Base-by-base conservation (phyloP, 2,888 invertebrate genomes). In the Cremastinae sp. region DNA sequence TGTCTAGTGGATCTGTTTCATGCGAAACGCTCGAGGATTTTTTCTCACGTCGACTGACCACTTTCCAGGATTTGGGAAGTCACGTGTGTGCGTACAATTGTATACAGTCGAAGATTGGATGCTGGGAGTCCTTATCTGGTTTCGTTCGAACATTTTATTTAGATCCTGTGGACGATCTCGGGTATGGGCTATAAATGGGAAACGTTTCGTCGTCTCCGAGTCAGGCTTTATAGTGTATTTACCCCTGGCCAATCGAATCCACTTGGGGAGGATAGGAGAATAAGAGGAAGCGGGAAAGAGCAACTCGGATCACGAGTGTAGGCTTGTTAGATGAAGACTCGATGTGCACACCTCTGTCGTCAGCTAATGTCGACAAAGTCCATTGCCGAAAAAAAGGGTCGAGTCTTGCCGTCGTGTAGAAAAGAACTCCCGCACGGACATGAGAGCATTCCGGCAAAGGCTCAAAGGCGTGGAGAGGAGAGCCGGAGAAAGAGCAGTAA, bases 341-440 rank as follows among this genome's bases (percentile, higher is more conserved):
- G 83, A 82, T 88, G 88, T 89, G 87, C 86, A 86, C 89, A 88
- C 88, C 88, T 89, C 88, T 84, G 88, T 88, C 86, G 88, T 88
- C 88, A 86, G 86, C 86, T 88, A 86, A 87, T 88, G 87, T 84
- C 77, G 28, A 5, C 28, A 28, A 5, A 59, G 83, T 82, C 85
- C 84, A 86, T 85, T 88, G 85, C 28, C n/a, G n/a, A 5, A 47
- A 59, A 83, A 79, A 81, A 83, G 82, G 84, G 82, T 84, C 80
- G 85, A 82, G 84, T 83, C 81, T 82, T 74, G 79, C 61, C 47
- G 66, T 35, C 39, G 68, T 79, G 66, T 28, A 5, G 28, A 5
- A 5, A 78, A 75, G 66, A 69, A 74, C 71, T 56, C 39, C 35
- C 39, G 61, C 62, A 62, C 59, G 61, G 43, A 35, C 39, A 51